Conservation (phyloP, 2,113 vertebrate genomes). For the Datnioides undecimradiatus region DNA sequence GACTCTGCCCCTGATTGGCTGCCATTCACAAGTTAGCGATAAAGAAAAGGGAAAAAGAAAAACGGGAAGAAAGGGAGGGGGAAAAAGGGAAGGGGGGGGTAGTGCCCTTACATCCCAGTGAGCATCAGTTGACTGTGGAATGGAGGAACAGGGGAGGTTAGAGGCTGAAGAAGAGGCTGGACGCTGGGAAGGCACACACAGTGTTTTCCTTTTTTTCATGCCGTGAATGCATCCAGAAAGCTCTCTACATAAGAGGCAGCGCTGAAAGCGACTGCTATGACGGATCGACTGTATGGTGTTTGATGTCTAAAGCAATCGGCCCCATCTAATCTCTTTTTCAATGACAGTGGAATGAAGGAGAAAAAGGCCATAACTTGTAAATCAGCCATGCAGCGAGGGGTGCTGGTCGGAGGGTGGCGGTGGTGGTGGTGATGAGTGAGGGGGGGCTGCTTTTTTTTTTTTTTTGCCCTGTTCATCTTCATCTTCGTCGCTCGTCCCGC, state of each 20-base stretch:
- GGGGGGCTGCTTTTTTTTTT: background rate
- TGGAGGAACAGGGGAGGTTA: slow-evolving; percentile 70
- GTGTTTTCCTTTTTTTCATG: background rate
- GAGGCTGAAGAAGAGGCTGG: slow-evolving; percentile 66
- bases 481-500: slow-evolving; percentile 43
- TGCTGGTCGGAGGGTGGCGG: background rate
- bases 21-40: slow-evolving; percentile 85
- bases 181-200: slow-evolving; percentile 46
- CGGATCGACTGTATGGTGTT: slow-evolving; percentile 74
- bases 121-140: slow-evolving; percentile 71
- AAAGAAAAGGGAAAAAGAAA: slow-evolving; percentile 70
- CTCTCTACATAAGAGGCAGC: slow-evolving; percentile 36
- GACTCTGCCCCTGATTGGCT: slow-evolving; percentile 86
- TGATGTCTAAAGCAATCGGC: slow-evolving; percentile 79
- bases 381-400: slow-evolving; percentile 59
- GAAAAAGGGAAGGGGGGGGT: background rate
- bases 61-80: slow-evolving; percentile 18
- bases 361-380: slow-evolving; percentile 83
- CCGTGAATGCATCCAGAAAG: slow-evolving; percentile 56
- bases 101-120: slow-evolving; percentile 74
- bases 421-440: background rate
- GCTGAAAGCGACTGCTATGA: slow-evolving; percentile 57
- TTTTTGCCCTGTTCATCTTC: slow-evolving; percentile 56
- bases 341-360: slow-evolving; percentile 80
- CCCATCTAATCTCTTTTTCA: slow-evolving; percentile 82